Evolutionary conservation across 2,113 vertebrate species (phyloP), one percentile per base, ranked within the genome.

Genomic region (Perccottus glenii): DNA sequence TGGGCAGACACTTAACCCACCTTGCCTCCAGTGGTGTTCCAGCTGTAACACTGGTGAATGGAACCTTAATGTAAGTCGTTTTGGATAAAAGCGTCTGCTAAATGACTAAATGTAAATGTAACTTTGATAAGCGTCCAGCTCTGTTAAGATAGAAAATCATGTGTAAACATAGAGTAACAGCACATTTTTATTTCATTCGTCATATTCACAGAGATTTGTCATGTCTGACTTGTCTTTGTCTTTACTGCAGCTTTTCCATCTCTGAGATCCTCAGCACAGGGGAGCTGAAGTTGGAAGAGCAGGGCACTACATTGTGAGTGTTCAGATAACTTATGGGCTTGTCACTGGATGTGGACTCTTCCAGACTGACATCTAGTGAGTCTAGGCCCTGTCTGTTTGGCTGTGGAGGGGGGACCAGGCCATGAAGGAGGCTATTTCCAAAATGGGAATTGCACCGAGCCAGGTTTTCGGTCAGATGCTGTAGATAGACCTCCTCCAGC

Each of bases 401-500:
- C 72, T 93, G 93, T 2, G 91, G 89, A 15, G 82, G 93, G 50
- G 90, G 89, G 32, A 94, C 77, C 52, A 93, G 80, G n/a, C 88
- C 92, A 2, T 89, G 91, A 27, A 88, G 70, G 51, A 95, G 86
- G 60, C 93, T 86, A 68, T 89, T 91, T 14, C 82, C 94, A 57
- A 94, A 77, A 7, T 94, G 92, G 2, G 94, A 96, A 46, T 81
- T 78, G 53, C 91, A 94, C 2, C 90, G 90, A 55, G 92, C 91
- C 77, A 96, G 73, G 73, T 90, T 94, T 62, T 97, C 96, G 36
- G 95, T 94, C 78, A 96, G 90, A 72, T 96, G 90, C 69, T 95
- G 90, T 64, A 96, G 93, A 55, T 97, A 96, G n/a, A 97, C 88
- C 85, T 98, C 94, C 6, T 91, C 87, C 45, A 97, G 85, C 77